Evolutionary conservation across 2,888 invertebrate species (phyloP).

Genomic region (Ornithoptera priamus): DNA sequence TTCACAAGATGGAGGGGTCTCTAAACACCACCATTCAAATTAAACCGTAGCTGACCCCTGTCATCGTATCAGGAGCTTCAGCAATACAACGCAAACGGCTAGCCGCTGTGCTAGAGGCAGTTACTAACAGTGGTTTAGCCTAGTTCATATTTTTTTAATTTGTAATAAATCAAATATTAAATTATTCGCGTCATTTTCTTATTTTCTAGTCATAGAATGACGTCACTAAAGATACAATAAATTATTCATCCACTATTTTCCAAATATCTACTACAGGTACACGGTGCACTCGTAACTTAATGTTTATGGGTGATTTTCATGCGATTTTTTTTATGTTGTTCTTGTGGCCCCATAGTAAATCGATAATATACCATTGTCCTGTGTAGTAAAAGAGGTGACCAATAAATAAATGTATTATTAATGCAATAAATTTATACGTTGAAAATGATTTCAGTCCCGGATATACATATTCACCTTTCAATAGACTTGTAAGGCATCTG

Average conservation of each 20-base stretch:
- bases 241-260: not conserved
- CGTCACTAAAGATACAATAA: not conserved
- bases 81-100: no score
- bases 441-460: conserved; percentile 52
- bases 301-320: conserved; percentile 5
- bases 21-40: no score
- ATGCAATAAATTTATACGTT: conserved; percentile 41
- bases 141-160: no score
- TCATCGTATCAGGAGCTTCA: no score
- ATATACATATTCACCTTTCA: conserved; percentile 57
- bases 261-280: not conserved
- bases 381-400: conserved; percentile 60
- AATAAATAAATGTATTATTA: conserved; percentile 46
- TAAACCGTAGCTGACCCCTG: no score
- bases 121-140: no score
- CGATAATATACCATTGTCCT: conserved; percentile 58
- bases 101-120: no score
- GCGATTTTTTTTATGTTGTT: conserved; percentile 13
- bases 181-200: no score
- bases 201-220: no score
- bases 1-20: no score
- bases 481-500: conserved; percentile 52
- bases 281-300: not conserved
- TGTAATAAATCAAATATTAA: no score
- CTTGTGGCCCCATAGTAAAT: conserved; percentile 53